Percentiles rank a stretch among this genome's conserved stretches.
These are phyloP conservation scores for Uropsilus gracilis DNA, from an alignment of 2,113 vertebrate genomes.

Conservation along the genomic window DNA sequence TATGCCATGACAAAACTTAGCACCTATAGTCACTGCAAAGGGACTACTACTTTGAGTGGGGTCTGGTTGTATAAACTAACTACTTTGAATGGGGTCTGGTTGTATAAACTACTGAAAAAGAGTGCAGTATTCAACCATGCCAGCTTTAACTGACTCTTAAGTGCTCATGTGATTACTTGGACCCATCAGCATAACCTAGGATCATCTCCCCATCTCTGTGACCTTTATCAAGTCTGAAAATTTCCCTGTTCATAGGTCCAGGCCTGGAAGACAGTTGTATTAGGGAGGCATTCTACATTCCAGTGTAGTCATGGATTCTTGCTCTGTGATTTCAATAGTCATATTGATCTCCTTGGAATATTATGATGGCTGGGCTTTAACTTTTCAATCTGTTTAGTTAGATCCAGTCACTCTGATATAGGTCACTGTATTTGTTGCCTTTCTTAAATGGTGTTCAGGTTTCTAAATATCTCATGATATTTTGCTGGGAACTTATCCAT, in stretches of 20 bases:
- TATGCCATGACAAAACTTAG: no score
- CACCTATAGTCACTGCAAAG: no score
- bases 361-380: background rate
- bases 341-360: background rate
- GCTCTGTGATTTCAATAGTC: background rate
- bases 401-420: background rate
- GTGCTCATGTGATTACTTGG: background rate
- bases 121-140: background rate
- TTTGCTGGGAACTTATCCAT: background rate
- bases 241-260: background rate
- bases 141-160: background rate
- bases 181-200: background rate
- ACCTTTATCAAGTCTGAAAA: background rate
- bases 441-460: background rate
- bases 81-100: no score
- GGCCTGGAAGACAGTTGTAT: background rate
- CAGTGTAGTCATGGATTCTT: background rate
- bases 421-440: background rate
- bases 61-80: no score
- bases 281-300: background rate
- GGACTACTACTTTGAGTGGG: no score
- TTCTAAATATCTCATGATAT: background rate
- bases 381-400: background rate
- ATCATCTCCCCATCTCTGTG: background rate
- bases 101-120: background rate